phyloP scores from a whole-genome alignment of 2,888 invertebrate genomes.

The Baronia brevicornis region DNA sequence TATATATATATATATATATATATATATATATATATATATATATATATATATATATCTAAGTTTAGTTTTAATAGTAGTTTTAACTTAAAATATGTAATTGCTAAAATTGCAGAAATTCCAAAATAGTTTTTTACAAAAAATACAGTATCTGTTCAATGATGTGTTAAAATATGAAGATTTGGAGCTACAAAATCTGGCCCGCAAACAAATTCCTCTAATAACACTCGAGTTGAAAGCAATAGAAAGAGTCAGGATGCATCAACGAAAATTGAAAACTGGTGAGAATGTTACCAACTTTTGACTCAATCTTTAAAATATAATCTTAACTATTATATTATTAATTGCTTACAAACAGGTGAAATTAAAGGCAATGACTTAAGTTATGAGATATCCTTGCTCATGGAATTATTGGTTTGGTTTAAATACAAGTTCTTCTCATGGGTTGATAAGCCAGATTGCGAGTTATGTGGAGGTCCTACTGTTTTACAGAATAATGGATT shows the following conservation, averaged over 20 bases:
- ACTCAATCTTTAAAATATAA: no score
- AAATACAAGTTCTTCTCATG: slow-evolving; percentile 94
- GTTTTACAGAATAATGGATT: slow-evolving; percentile 47
- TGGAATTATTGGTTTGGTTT: slow-evolving; percentile 93
- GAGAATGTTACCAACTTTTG: slow-evolving; percentile 4
- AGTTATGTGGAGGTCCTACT: slow-evolving; percentile 77
- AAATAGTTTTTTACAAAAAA: slow-evolving; percentile 46
- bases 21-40: no score
- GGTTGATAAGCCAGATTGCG: slow-evolving; percentile 88
- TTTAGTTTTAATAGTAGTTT: not conserved
- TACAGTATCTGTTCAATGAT: slow-evolving; percentile 67
- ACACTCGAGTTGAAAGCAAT: slow-evolving; percentile 79
- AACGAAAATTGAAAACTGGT: slow-evolving; percentile 76
- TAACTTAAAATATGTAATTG: not conserved
- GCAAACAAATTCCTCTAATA: slow-evolving; percentile 79
- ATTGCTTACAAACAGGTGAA: slow-evolving; percentile 25
- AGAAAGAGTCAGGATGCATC: slow-evolving; percentile 76
- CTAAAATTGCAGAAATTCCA: slow-evolving; percentile 38
- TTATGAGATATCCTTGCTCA: slow-evolving; percentile 82
- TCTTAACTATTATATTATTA: slow-evolving; percentile 1
- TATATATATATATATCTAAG: slow-evolving; percentile 3
- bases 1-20: no score
- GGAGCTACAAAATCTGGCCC: slow-evolving; percentile 78
- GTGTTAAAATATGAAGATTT: slow-evolving; percentile 82
- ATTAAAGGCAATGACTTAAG: slow-evolving; percentile 64